Evolutionary conservation across 2,113 vertebrate genomes (phyloP).

Genomic region (Shinisaurus crocodilurus): DNA sequence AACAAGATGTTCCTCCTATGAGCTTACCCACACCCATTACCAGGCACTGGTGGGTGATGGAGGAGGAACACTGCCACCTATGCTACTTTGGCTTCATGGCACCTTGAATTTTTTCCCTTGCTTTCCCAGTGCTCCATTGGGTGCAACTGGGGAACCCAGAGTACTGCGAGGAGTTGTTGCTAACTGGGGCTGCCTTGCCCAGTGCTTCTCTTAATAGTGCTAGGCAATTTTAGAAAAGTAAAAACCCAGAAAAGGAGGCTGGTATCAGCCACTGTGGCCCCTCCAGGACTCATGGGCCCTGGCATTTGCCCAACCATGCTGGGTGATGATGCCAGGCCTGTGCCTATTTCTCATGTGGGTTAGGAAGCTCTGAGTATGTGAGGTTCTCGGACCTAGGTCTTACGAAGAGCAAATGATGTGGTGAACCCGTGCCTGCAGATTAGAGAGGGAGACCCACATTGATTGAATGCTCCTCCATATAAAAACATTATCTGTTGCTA

Average conservation of each 20-base stretch:
- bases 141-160: no score
- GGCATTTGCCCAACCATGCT: not conserved
- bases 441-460: not conserved
- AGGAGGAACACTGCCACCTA: no score
- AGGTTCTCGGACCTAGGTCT: not conserved
- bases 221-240: not conserved
- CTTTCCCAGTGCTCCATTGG: no score
- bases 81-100: no score
- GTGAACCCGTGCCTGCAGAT: not conserved
- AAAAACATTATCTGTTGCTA: not conserved
- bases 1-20: no score
- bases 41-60: no score
- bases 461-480: not conserved
- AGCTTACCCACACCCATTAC: no score
- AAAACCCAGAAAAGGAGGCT: not conserved
- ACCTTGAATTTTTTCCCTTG: no score
- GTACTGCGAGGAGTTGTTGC: no score
- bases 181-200: no score
- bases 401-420: not conserved
- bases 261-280: not conserved
- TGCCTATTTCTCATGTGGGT: not conserved
- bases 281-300: no score
- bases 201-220: not conserved
- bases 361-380: not conserved
- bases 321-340: not conserved